These are phyloP conservation scores for Trachelipus rathkii DNA, from an alignment of 1,140 invertebrate species.

Conservation along the genomic window DNA sequence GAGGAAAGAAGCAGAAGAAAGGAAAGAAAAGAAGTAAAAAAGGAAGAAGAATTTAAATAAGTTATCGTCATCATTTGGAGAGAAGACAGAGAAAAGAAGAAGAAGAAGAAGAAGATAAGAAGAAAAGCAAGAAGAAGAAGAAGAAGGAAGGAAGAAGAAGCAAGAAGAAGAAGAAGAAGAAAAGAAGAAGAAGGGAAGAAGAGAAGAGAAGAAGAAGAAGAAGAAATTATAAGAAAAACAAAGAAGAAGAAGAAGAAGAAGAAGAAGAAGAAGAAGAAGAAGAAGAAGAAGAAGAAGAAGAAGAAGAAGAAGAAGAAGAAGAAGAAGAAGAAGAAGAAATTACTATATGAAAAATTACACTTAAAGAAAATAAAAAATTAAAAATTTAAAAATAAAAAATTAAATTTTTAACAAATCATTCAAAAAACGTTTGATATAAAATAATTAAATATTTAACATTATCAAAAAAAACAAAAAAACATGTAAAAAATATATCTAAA, in stretches of 20 bases:
- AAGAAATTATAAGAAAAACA: background rate
- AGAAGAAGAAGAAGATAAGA: background rate
- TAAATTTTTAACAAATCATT: no score
- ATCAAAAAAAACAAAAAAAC: no score
- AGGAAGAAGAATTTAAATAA: slow-evolving; percentile 3
- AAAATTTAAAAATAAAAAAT: no score
- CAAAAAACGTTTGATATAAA: no score
- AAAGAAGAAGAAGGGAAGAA: background rate
- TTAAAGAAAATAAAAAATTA: no score
- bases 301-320: background rate
- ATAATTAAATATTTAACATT: no score
- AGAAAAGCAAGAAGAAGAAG: background rate
- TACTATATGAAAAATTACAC: no score
- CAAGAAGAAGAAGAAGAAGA: background rate
- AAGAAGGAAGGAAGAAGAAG: background rate
- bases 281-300: background rate
- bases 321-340: slow-evolving; percentile 3
- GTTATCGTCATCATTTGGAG: no score
- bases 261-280: background rate
- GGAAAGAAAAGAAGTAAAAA: background rate
- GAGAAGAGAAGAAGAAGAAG: background rate
- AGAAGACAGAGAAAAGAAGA: slow-evolving; percentile 1
- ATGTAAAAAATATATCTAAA: no score
- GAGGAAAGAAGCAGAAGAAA: background rate
- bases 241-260: background rate